Evolutionary conservation across 2,888 invertebrate genomes (phyloP).

Genomic region (Drosophila algonquin): DNA sequence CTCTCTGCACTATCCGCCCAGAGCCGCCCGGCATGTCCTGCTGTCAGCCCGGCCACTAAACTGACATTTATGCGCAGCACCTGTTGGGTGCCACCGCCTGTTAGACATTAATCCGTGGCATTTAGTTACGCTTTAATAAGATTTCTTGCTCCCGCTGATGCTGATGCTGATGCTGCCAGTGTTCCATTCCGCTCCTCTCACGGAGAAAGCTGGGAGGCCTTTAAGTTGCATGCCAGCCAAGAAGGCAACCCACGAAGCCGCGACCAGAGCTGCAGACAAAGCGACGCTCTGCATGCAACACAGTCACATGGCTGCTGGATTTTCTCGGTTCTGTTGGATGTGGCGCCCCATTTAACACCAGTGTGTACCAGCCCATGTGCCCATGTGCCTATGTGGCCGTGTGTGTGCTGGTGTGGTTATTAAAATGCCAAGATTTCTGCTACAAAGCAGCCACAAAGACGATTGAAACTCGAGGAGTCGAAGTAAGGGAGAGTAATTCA

Average conservation of each 20-base stretch:
- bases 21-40: slow-evolving; percentile 27
- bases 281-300: slow-evolving; percentile 52
- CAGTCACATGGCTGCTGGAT: slow-evolving; percentile 10
- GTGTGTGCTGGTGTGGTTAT: slow-evolving; percentile 45
- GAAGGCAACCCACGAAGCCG: slow-evolving; percentile 34
- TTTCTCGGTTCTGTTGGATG: slow-evolving; percentile 25
- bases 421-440: slow-evolving; percentile 49
- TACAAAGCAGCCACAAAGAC: slow-evolving; percentile 8
- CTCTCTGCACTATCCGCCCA: background rate
- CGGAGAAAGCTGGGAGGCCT: slow-evolving; percentile 47
- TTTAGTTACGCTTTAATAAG: slow-evolving; percentile 78
- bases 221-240: slow-evolving; percentile 19
- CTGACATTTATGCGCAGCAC: slow-evolving; percentile 64
- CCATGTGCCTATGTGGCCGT: background rate
- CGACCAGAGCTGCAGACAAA: slow-evolving; percentile 56
- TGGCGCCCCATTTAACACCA: slow-evolving; percentile 59
- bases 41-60: slow-evolving; percentile 65
- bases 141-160: slow-evolving; percentile 45
- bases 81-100: slow-evolving; percentile 57
- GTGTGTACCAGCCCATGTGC: background rate
- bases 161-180: slow-evolving; percentile 17
- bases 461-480: background rate
- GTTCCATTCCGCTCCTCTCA: slow-evolving; percentile 9
- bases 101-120: slow-evolving; percentile 75
- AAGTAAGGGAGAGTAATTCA: background rate